A percentile compares a stretch with the other conserved stretches of the same genome.
Conservation (phyloP, 1,140 invertebrate species). For the Drosophila nigromelanica region DNA sequence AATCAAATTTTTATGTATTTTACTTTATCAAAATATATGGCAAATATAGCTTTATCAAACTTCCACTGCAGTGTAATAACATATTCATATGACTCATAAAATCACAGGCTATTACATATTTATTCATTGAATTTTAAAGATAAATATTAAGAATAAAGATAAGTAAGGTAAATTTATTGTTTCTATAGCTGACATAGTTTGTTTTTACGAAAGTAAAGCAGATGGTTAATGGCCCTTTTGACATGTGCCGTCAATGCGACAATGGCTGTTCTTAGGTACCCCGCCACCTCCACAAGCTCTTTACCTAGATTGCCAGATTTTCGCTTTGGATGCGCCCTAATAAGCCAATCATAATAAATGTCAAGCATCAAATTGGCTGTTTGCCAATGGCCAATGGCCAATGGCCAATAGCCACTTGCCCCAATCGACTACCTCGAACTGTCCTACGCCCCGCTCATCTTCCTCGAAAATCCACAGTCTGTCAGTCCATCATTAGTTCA, state of each 20-base stretch:
- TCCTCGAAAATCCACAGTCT: conserved; percentile 8
- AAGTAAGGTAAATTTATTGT: conserved; percentile 7
- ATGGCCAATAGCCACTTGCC: conserved; percentile 66
- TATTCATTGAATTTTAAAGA: too few species aligned
- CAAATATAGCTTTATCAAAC: too few species aligned
- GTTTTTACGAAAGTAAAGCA: conserved; percentile 8
- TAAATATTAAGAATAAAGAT: not conserved
- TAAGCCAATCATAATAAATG: conserved; percentile 82
- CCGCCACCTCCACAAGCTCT: not conserved
- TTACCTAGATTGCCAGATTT: not conserved
- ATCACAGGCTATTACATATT: too few species aligned
- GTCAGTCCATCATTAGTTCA: conserved; percentile 61
- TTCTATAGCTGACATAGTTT: conserved; percentile 1
- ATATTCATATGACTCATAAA: too few species aligned
- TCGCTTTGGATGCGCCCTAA: conserved; percentile 57
- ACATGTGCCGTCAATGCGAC: conserved; percentile 39
- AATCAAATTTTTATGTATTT: too few species aligned
- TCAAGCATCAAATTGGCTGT: conserved; percentile 74
- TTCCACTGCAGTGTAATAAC: too few species aligned
- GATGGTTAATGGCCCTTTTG: conserved; percentile 40
- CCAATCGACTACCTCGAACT: conserved; percentile 28
- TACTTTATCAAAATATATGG: too few species aligned
- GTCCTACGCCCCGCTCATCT: not conserved
- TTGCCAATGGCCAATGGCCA: conserved; percentile 72
- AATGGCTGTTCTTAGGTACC: conserved; percentile 9